Evolutionary conservation across 2,797 vertebrate species (phyloP).

Genomic region (Sebastes dallii): DNA sequence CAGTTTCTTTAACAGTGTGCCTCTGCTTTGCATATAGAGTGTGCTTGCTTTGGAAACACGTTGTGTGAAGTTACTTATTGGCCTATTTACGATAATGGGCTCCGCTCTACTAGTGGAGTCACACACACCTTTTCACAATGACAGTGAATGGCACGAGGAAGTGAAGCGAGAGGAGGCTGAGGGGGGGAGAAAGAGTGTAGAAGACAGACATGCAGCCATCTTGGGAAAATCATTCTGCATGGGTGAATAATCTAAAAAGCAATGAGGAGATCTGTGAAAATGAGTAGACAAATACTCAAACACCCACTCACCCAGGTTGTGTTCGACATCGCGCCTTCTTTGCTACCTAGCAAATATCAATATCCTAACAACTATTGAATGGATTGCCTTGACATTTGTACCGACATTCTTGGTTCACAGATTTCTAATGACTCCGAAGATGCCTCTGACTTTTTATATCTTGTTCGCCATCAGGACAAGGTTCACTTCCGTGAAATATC

Average conservation of each 20-base stretch:
- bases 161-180: constrained; percentile 17
- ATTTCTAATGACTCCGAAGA: background rate
- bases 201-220: constrained; percentile 19
- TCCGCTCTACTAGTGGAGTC: constrained; percentile 63
- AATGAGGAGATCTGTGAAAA: constrained; percentile 10
- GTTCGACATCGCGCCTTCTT: background rate
- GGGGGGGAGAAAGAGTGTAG: background rate
- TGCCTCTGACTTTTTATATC: background rate
- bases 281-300: background rate
- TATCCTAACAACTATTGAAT: background rate
- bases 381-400: background rate
- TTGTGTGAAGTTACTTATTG: constrained; percentile 76
- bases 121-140: constrained; percentile 65
- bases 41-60: constrained; percentile 71
- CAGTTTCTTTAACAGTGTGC: constrained; percentile 73
- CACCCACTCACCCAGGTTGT: background rate
- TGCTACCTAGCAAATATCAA: background rate
- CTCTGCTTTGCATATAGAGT: constrained; percentile 86
- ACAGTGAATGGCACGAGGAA: constrained; percentile 55
- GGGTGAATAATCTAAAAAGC: constrained; percentile 25
- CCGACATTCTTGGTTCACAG: background rate
- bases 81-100: constrained; percentile 80
- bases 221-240: constrained; percentile 6
- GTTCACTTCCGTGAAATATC: background rate
- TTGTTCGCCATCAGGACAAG: background rate